Conservation (phyloP, 2,888 invertebrate species). For the Nomada fucata region DNA sequence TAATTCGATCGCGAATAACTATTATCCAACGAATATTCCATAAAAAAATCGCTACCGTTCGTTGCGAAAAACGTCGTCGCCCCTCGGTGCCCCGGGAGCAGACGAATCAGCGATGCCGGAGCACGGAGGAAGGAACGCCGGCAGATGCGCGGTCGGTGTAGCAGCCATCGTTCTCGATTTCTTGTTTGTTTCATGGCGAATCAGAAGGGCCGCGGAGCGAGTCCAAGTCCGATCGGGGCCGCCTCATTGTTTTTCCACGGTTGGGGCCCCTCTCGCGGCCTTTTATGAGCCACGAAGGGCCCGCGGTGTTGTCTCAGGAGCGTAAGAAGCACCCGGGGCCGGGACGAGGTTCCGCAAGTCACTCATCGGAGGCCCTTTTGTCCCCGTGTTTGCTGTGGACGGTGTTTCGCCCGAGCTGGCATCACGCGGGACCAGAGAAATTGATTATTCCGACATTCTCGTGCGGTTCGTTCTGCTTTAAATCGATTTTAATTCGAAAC, state of each 20-base stretch:
- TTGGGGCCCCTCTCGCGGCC: slow-evolving; percentile 65
- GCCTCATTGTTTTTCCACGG: slow-evolving; percentile 77
- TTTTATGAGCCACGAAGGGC: slow-evolving; percentile 68
- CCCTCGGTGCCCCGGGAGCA: neutral
- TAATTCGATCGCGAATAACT: no score
- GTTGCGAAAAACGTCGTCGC: no score
- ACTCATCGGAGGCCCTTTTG: slow-evolving; percentile 63
- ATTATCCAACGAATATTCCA: no score
- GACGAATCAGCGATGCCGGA: neutral
- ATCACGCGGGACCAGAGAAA: slow-evolving; percentile 77
- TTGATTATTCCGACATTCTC: slow-evolving; percentile 79
- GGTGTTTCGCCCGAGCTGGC: slow-evolving; percentile 52
- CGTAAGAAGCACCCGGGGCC: slow-evolving; percentile 68
- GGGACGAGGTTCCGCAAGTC: slow-evolving; percentile 77
- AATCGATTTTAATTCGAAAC: slow-evolving; percentile 30
- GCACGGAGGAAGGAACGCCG: slow-evolving; percentile 18
- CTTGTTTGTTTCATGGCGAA: slow-evolving; percentile 78
- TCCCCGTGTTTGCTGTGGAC: slow-evolving; percentile 77
- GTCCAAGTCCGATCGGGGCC: slow-evolving; percentile 70
- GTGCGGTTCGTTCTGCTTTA: slow-evolving; percentile 44
- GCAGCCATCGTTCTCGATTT: slow-evolving; percentile 74
- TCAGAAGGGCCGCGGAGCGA: slow-evolving; percentile 74
- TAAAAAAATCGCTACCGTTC: no score
- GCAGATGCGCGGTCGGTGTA: slow-evolving; percentile 48
- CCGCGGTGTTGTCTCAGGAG: slow-evolving; percentile 64